These are phyloP conservation scores for Monodelphis domestica DNA, from an alignment of 2,797 vertebrate genomes.

Conservation along the genomic window DNA sequence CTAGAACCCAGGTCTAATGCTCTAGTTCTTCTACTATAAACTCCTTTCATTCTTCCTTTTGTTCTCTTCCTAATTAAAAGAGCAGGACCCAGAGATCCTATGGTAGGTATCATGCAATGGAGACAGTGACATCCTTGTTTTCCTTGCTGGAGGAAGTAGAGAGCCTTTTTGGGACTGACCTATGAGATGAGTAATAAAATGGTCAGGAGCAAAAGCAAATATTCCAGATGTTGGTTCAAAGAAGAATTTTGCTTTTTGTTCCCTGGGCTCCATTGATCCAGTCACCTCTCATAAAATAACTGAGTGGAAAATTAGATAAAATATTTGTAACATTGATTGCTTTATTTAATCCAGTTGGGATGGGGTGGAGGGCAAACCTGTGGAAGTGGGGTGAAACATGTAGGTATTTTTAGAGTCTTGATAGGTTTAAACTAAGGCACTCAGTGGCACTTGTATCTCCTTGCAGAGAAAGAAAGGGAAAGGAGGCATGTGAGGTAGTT, in stretches of 20 bases:
- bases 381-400: neutral
- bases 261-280: constrained; percentile 61
- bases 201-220: constrained; percentile 30
- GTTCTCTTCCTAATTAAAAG: neutral
- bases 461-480: neutral
- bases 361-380: neutral
- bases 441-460: neutral
- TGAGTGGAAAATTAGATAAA: constrained; percentile 48
- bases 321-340: constrained; percentile 64
- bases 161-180: rapidly evolving
- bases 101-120: neutral
- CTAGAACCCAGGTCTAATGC: neutral
- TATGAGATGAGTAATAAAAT: neutral
- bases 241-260: constrained; percentile 50
- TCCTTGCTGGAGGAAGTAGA: neutral
- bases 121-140: neutral
- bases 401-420: neutral
- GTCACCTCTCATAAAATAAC: constrained; percentile 60
- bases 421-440: neutral
- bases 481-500: neutral
- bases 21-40: neutral
- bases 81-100: neutral
- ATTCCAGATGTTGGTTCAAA: constrained; percentile 34
- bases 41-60: neutral
- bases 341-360: neutral